phyloP scores from a whole-genome alignment of 2,888 invertebrate genomes.

The Rotaria socialis region DNA sequence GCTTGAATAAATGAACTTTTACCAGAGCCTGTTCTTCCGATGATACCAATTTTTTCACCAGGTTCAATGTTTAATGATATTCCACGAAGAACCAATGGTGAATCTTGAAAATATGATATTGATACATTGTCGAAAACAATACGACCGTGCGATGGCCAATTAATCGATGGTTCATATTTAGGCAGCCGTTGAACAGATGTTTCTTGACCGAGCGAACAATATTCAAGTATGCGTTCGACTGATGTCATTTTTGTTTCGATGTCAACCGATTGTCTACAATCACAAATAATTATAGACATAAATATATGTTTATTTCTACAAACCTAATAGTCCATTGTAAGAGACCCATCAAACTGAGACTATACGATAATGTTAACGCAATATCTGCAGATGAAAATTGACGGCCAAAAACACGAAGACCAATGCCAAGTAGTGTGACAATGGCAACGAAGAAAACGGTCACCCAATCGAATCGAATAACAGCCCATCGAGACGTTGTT shows the following conservation, averaged over 20 bases:
- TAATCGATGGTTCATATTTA: slow-evolving; percentile 53
- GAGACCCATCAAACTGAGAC: slow-evolving; percentile 69
- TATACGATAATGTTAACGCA: slow-evolving; percentile 55
- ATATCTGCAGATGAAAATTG: not conserved
- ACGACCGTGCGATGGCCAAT: slow-evolving; percentile 60
- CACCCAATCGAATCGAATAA: slow-evolving; percentile 82
- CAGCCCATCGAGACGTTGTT: slow-evolving; percentile 82
- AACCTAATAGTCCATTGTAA: slow-evolving; percentile 68
- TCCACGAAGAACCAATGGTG: slow-evolving; percentile 69
- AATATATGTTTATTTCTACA: slow-evolving; percentile 59
- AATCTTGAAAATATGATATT: slow-evolving; percentile 68
- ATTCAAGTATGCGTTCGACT: slow-evolving; percentile 79
- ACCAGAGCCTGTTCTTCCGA: slow-evolving; percentile 61
- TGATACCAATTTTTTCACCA: slow-evolving; percentile 68
- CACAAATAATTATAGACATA: slow-evolving; percentile 52
- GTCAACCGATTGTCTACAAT: slow-evolving; percentile 76
- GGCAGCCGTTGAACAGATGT: not conserved
- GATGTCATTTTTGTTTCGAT: slow-evolving; percentile 61
- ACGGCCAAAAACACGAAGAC: slow-evolving; percentile 59
- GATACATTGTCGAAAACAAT: slow-evolving; percentile 58
- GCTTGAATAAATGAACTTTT: slow-evolving; percentile 71
- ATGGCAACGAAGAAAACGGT: slow-evolving; percentile 79
- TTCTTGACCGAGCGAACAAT: slow-evolving; percentile 67
- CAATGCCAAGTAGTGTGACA: slow-evolving; percentile 61
- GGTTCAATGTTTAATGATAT: slow-evolving; percentile 59